Evolutionary conservation across 2,888 invertebrate genomes (phyloP).

Genomic region (Pyralis farinalis): DNA sequence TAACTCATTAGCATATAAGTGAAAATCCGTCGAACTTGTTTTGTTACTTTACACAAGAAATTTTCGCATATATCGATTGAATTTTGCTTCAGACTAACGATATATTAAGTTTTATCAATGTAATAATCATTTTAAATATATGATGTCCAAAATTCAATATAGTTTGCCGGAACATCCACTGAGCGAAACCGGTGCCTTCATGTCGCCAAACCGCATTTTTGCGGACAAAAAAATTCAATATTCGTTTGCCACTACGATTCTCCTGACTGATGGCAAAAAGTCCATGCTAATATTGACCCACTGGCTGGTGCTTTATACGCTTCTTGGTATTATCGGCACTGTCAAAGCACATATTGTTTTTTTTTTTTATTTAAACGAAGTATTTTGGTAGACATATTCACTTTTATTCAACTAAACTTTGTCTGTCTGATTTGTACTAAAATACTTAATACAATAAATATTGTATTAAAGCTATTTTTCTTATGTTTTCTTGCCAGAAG

Average conservation of each 20-base stretch:
- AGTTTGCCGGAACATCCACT: conserved; percentile 11
- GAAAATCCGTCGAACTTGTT: background rate
- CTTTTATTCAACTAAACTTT: too few relatives aligned
- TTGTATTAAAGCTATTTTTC: too few relatives aligned
- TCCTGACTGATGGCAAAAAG: conserved; percentile 23
- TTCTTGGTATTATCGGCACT: background rate
- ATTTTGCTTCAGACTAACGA: background rate
- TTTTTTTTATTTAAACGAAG: too few relatives aligned
- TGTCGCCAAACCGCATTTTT: conserved; percentile 41
- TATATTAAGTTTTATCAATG: background rate
- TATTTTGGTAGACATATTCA: too few relatives aligned
- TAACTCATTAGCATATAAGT: background rate
- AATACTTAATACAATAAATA: too few relatives aligned
- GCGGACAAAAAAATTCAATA: conserved; percentile 38
- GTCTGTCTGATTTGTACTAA: too few relatives aligned
- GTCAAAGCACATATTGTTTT: background rate
- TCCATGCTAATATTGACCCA: conserved; percentile 33
- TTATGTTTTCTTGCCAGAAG: too few relatives aligned
- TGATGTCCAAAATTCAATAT: conserved; percentile 17
- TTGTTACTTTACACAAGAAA: background rate
- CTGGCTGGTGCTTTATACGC: conserved; percentile 9
- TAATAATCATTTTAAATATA: conserved; percentile 6
- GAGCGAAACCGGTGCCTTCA: conserved; percentile 30
- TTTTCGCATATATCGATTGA: background rate
- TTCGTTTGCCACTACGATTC: conserved; percentile 20